These are phyloP conservation scores for Lophotis ruficrista DNA, from an alignment of 2,113 vertebrate genomes.

Conservation along the genomic window DNA sequence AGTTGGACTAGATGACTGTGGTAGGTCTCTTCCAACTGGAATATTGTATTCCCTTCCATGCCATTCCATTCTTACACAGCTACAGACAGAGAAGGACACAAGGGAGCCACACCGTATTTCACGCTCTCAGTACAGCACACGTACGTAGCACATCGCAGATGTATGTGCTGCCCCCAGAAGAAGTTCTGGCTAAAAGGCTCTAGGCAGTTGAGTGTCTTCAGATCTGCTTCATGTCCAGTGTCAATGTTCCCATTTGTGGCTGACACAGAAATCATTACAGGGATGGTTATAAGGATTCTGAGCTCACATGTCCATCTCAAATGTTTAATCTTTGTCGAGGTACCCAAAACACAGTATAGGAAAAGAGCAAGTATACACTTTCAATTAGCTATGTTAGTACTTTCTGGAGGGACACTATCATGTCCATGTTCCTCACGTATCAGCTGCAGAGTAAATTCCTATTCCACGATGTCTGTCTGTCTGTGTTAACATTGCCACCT, in stretches of 20 bases:
- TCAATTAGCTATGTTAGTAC: rapidly evolving
- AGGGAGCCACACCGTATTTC: too few relatives aligned
- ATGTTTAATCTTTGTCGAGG: neutral
- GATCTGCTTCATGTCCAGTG: neutral
- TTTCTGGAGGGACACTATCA: neutral
- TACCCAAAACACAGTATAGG: neutral
- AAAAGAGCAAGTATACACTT: neutral
- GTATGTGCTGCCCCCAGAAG: neutral
- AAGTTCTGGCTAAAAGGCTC: neutral
- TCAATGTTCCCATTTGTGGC: rapidly evolving
- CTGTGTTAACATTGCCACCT: neutral
- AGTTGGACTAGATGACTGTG: neutral
- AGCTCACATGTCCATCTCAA: neutral
- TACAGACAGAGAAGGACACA: neutral
- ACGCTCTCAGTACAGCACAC: neutral
- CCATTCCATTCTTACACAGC: neutral
- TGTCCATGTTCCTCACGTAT: rapidly evolving
- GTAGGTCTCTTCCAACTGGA: neutral
- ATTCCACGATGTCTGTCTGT: rapidly evolving
- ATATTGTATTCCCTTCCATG: too few relatives aligned
- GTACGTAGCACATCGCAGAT: neutral
- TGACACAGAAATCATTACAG: neutral
- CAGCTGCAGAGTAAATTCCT: neutral
- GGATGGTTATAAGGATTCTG: neutral
- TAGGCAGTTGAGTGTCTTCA: too few relatives aligned